Conservation (phyloP, 2,113 vertebrate genomes). For the Heterochromis multidens region DNA sequence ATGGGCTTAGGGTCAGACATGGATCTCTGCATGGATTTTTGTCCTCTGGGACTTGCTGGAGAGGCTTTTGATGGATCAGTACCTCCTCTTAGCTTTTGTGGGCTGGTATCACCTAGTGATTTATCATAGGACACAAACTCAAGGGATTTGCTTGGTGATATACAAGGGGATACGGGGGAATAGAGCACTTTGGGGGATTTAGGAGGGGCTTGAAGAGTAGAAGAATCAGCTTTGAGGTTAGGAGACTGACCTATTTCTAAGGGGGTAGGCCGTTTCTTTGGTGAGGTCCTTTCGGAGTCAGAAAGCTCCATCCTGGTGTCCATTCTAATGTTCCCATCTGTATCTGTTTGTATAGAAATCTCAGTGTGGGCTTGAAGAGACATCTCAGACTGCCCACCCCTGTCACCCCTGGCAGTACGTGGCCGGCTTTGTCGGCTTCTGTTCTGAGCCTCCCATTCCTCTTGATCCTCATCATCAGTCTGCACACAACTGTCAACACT, state of each 20-base stretch:
- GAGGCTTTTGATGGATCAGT: constrained; percentile 81
- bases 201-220: constrained; percentile 85
- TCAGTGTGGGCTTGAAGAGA: constrained; percentile 95
- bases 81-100: constrained; percentile 85
- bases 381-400: constrained; percentile 83
- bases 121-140: constrained; percentile 98
- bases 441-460: constrained; percentile 90
- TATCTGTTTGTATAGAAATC: constrained; percentile 96
- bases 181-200: constrained; percentile 98
- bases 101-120: constrained; percentile 86
- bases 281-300: constrained; percentile 85
- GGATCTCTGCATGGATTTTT: constrained; percentile 92
- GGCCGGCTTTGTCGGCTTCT: constrained; percentile 85
- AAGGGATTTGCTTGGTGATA: constrained; percentile 93
- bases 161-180: constrained; percentile 91
- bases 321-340: constrained; percentile 86
- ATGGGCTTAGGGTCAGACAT: constrained; percentile 95
- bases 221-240: constrained; percentile 87
- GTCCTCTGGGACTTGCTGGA: constrained; percentile 85
- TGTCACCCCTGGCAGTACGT: constrained; percentile 83
- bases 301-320: constrained; percentile 93
- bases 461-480: constrained; percentile 98
- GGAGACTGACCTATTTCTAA: constrained; percentile 91
- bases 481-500: constrained; percentile 96
- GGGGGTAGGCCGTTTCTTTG: constrained; percentile 91